Percentiles rank a stretch among this genome's conserved stretches.
Evolutionary conservation across 2,888 invertebrate genomes (phyloP).

Genomic region (Ormyrus labotus): DNA sequence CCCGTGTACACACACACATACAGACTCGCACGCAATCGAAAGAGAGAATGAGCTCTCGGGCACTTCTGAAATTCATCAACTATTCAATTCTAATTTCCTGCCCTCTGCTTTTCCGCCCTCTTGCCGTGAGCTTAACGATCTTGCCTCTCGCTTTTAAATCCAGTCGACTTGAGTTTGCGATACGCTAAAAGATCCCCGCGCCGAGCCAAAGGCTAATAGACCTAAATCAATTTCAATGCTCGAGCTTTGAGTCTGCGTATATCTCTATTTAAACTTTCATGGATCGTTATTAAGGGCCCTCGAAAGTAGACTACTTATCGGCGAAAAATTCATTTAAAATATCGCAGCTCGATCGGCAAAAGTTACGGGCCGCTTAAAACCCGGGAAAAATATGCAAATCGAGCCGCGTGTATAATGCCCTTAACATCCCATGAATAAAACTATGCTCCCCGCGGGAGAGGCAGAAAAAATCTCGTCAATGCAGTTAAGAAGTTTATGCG

Average conservation of each 20-base stretch:
- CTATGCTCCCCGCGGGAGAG: neutral
- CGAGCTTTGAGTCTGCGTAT: slow-evolving; percentile 38
- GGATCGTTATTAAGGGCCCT: slow-evolving; percentile 46
- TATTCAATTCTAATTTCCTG: slow-evolving; percentile 74
- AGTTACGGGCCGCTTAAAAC: slow-evolving; percentile 2
- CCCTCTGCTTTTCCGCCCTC: slow-evolving; percentile 50
- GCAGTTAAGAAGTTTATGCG: slow-evolving; percentile 51
- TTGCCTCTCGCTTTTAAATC: slow-evolving; percentile 55
- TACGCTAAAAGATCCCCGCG: slow-evolving; percentile 37
- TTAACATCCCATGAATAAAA: slow-evolving; percentile 43
- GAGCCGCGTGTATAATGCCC: slow-evolving; percentile 7
- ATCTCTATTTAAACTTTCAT: slow-evolving; percentile 53
- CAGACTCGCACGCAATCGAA: slow-evolving; percentile 29
- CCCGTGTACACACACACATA: neutral
- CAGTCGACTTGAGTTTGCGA: slow-evolving; percentile 55
- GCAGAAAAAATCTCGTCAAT: slow-evolving; percentile 39
- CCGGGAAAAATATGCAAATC: slow-evolving; percentile 21
- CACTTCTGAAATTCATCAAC: slow-evolving; percentile 73
- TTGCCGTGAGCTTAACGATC: slow-evolving; percentile 47
- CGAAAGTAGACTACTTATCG: slow-evolving; percentile 45
- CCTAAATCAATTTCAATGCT: slow-evolving; percentile 54
- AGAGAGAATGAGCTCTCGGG: slow-evolving; percentile 45
- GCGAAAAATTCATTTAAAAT: slow-evolving; percentile 5
- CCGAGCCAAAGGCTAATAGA: slow-evolving; percentile 44
- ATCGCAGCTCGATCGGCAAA: neutral